Conservation (phyloP, 2,113 vertebrate genomes). For the Guaruba guarouba region DNA sequence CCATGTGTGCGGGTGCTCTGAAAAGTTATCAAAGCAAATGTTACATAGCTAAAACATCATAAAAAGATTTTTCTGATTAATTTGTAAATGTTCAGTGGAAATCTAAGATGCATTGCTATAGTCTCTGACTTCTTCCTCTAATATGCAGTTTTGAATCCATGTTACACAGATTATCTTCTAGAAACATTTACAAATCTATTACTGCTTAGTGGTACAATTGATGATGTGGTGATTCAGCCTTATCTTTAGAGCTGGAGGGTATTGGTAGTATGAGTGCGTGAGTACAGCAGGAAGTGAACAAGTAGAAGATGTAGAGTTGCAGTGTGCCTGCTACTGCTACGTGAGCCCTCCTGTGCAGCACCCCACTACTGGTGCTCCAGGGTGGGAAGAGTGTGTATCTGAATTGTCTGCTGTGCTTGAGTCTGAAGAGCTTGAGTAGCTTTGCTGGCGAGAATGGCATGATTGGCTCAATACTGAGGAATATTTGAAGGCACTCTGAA, state of each 20-base stretch:
- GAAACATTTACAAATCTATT: not conserved
- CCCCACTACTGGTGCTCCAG: not conserved
- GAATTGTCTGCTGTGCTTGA: not conserved
- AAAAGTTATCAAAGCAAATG: not conserved
- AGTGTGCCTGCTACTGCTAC: not conserved
- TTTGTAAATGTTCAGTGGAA: not conserved
- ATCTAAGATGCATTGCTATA: not conserved
- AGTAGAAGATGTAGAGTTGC: not conserved
- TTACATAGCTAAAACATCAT: not conserved
- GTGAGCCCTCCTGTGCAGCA: not conserved
- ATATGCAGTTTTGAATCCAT: not conserved
- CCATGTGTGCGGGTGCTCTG: not conserved
- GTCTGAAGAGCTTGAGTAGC: not conserved
- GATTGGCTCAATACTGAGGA: not conserved
- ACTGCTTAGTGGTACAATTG: not conserved
- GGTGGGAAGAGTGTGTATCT: not conserved
- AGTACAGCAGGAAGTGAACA: rapidly evolving
- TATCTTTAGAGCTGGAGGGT: not conserved
- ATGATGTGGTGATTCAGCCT: not conserved
- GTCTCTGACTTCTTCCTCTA: not conserved
- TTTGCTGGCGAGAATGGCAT: not conserved
- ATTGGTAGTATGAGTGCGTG: not conserved
- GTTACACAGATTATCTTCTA: not conserved
- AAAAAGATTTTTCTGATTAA: not conserved
- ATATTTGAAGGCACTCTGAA: not conserved